Conservation (phyloP, 2,888 invertebrate genomes). For the Diaphora mendica region DNA sequence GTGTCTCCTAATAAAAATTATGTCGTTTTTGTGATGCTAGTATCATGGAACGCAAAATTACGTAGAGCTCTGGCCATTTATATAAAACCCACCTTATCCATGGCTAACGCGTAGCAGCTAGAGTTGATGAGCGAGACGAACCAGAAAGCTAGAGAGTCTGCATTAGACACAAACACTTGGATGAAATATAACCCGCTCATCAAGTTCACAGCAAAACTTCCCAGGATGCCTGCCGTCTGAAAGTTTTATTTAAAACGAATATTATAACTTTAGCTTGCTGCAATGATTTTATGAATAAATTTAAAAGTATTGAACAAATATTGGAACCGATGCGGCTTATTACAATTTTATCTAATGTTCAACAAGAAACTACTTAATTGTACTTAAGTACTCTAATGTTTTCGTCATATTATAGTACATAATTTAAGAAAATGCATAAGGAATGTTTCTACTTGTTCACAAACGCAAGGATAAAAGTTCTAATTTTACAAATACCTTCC, state of each 20-base stretch:
- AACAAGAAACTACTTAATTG: too few species aligned
- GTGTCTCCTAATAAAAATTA: too few species aligned
- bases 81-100: constrained; percentile 90
- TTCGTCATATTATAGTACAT: too few species aligned
- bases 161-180: constrained; percentile 91
- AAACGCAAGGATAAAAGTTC: neutral
- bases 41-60: too few species aligned
- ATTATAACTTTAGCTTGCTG: neutral
- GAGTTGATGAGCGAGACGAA: constrained; percentile 93
- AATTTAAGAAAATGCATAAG: too few species aligned
- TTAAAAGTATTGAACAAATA: neutral
- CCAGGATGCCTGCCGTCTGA: constrained; percentile 92
- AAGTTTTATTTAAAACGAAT: constrained; percentile 29
- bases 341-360: too few species aligned
- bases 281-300: neutral
- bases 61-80: too few species aligned
- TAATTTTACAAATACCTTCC: neutral
- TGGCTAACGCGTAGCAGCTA: constrained; percentile 92
- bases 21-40: too few species aligned
- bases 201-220: constrained; percentile 92
- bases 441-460: neutral
- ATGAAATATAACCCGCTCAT: constrained; percentile 93
- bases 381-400: too few species aligned
- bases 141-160: constrained; percentile 90
- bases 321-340: too few species aligned